Conservation (phyloP, 2,797 vertebrate species). For the Gallirallus australis region DNA sequence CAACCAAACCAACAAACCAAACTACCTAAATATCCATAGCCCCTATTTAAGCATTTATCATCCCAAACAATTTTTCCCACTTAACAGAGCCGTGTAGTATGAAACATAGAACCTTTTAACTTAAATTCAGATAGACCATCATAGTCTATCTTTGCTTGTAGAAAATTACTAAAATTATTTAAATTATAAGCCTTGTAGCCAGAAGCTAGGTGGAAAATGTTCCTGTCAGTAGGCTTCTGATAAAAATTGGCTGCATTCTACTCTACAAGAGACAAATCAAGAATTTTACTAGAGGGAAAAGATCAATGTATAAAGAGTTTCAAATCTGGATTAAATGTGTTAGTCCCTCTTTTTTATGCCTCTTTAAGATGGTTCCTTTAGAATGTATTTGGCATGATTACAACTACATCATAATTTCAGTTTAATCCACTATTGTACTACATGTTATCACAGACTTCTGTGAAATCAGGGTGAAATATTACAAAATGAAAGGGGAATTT, state of each 20-base stretch:
- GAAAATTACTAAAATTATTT: neutral
- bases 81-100: neutral
- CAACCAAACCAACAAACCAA: too few species aligned
- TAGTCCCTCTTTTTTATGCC: neutral
- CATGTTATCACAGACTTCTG: neutral
- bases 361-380: neutral
- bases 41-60: too few species aligned
- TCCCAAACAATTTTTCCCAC: too few species aligned
- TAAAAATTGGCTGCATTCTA: neutral
- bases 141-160: neutral
- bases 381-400: neutral
- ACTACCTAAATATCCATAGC: too few species aligned
- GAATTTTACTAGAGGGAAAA: neutral
- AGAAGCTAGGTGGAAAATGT: neutral
- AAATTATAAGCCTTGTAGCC: neutral
- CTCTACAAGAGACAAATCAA: neutral
- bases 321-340: neutral
- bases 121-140: neutral
- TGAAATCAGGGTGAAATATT: neutral
- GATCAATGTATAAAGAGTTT: neutral
- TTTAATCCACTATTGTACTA: neutral
- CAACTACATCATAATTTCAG: neutral
- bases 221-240: neutral
- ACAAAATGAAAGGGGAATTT: neutral
- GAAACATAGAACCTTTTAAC: neutral